A percentile compares a stretch with the other conserved stretches of the same genome.
These are phyloP conservation scores for Podarcis raffonei DNA, from an alignment of 2,113 vertebrate species.

Conservation along the genomic window DNA sequence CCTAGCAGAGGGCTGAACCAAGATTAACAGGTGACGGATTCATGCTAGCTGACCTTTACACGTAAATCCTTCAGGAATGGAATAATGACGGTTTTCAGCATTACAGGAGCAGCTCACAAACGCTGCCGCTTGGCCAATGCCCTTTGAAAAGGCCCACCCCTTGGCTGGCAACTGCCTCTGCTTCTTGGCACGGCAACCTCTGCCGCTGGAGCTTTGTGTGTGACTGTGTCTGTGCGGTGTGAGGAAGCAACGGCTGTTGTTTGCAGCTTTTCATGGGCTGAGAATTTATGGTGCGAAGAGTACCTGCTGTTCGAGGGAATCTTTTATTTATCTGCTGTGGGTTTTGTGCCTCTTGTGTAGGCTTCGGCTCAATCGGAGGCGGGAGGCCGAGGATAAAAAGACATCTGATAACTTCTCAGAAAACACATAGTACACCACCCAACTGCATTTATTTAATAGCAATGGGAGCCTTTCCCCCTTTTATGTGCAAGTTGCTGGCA, in stretches of 20 bases:
- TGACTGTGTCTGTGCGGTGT: background rate
- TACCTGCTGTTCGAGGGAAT: slow-evolving; percentile 65
- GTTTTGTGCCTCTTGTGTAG: slow-evolving; percentile 27
- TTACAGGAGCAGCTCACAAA: background rate
- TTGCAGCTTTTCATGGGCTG: background rate
- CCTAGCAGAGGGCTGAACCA: background rate
- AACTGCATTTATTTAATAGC: background rate
- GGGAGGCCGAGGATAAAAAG: slow-evolving; percentile 26
- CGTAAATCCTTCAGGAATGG: background rate
- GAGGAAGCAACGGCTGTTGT: slow-evolving; percentile 23
- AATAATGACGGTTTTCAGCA: background rate
- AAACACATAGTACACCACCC: background rate
- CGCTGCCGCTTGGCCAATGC: background rate
- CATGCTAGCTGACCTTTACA: background rate
- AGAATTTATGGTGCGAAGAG: slow-evolving; percentile 74
- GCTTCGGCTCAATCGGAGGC: background rate
- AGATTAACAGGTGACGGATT: background rate
- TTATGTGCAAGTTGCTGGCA: background rate
- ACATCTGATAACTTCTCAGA: slow-evolving; percentile 15
- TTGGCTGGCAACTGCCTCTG: slow-evolving; percentile 36
- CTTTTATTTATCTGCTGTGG: slow-evolving; percentile 8
- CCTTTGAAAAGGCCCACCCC: slow-evolving; percentile 37
- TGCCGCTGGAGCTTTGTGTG: background rate
- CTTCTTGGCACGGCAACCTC: slow-evolving; percentile 2
- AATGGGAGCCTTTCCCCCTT: background rate